Conservation (phyloP, 2,888 invertebrate genomes). For the Amphipyra berbera region DNA sequence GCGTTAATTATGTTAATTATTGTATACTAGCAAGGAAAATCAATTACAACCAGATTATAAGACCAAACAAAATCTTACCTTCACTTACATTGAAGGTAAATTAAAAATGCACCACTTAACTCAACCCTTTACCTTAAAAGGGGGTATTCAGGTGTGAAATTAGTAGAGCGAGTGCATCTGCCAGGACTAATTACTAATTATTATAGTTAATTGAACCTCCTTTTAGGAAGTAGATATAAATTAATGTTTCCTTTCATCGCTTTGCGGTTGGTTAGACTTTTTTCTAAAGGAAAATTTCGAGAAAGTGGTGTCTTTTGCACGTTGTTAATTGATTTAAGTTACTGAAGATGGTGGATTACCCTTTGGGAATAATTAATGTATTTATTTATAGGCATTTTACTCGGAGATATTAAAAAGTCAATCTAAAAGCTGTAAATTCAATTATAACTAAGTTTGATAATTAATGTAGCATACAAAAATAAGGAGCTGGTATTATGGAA, state of each 20-base stretch:
- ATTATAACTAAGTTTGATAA: too few relatives aligned
- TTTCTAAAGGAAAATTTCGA: slow-evolving; percentile 45
- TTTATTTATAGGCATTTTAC: too few relatives aligned
- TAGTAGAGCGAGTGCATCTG: slow-evolving; percentile 74
- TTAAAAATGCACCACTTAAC: slow-evolving; percentile 67
- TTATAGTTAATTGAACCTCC: slow-evolving; percentile 65
- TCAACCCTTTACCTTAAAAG: slow-evolving; percentile 64
- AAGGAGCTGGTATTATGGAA: too few relatives aligned
- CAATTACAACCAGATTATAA: slow-evolving; percentile 10
- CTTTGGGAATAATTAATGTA: neutral
- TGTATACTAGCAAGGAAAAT: slow-evolving; percentile 1
- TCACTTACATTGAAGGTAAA: slow-evolving; percentile 34
- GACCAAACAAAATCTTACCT: neutral
- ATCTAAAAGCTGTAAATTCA: too few relatives aligned
- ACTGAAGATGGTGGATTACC: neutral
- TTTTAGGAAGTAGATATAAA: slow-evolving; percentile 50
- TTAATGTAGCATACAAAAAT: too few relatives aligned
- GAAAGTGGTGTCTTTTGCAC: slow-evolving; percentile 23
- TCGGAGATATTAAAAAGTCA: too few relatives aligned
- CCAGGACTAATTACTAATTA: slow-evolving; percentile 61
- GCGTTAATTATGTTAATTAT: too few relatives aligned
- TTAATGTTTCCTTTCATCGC: slow-evolving; percentile 65
- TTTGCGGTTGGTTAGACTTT: slow-evolving; percentile 59
- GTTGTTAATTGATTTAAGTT: slow-evolving; percentile 18
- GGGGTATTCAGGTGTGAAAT: slow-evolving; percentile 75